phyloP scores from a whole-genome alignment of 2,113 vertebrate genomes.

The Ciconia boyciana region DNA sequence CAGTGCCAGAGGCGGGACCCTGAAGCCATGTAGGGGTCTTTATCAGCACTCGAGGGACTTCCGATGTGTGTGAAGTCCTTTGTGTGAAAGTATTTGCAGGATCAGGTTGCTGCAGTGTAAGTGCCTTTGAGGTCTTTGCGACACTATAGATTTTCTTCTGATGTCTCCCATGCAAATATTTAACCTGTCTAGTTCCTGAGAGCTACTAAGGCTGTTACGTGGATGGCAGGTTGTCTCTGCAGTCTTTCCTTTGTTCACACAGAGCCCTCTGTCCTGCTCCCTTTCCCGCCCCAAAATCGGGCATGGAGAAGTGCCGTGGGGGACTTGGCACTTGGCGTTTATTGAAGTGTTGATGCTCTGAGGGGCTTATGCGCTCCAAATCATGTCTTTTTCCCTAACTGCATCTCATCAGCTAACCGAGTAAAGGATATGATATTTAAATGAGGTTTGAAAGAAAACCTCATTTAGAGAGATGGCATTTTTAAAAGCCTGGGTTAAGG shows the following conservation, averaged over 20 bases:
- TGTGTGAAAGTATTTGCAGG: constrained; percentile 5
- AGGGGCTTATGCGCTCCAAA: not conserved
- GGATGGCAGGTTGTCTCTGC: not conserved
- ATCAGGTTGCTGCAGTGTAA: not conserved
- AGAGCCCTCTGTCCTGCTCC: not conserved
- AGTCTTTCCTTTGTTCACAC: not conserved
- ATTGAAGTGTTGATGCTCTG: not conserved
- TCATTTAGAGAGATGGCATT: not conserved
- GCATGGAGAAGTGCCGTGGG: fast-evolving
- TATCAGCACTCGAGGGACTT: not conserved
- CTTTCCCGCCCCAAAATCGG: not conserved
- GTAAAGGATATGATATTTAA: not conserved
- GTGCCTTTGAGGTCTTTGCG: constrained; percentile 37
- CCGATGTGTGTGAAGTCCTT: not conserved
- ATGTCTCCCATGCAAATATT: constrained; percentile 50
- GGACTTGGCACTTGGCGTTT: fast-evolving
- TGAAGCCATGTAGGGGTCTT: not conserved
- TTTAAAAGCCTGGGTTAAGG: not conserved
- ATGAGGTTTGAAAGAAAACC: not conserved
- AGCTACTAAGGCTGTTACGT: not conserved
- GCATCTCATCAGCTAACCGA: not conserved
- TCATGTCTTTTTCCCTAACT: not conserved
- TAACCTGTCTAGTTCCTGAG: constrained; percentile 26
- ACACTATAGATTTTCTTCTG: constrained; percentile 32
- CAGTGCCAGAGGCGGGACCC: not conserved